These are phyloP conservation scores for Macrochelys suwanniensis DNA, from an alignment of 2,797 vertebrate species.

Conservation along the genomic window DNA sequence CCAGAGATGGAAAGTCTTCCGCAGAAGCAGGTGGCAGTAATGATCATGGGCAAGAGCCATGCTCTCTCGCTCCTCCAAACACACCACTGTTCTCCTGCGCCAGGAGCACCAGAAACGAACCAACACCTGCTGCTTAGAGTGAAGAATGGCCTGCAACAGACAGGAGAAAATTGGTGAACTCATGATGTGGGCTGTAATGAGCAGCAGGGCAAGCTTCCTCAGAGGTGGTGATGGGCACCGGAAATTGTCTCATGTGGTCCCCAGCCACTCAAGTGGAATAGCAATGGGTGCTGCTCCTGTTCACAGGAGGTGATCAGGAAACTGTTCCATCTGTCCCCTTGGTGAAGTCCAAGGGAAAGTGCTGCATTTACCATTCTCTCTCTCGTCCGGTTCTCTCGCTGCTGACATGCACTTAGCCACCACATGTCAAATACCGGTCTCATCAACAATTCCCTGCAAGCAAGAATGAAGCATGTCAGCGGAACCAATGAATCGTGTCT, in stretches of 20 bases:
- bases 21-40: constrained; percentile 41
- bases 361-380: constrained; percentile 84
- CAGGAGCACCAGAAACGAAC: constrained; percentile 84
- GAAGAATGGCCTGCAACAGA: constrained; percentile 85
- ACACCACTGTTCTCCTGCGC: constrained; percentile 67
- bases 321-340: not conserved
- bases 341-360: not conserved
- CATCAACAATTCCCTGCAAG: constrained; percentile 74
- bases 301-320: not conserved
- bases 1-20: constrained; percentile 77
- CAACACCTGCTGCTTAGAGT: constrained; percentile 79
- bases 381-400: constrained; percentile 81
- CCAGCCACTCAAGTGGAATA: not conserved
- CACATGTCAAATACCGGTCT: constrained; percentile 85
- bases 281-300: not conserved
- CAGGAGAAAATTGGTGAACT: not conserved
- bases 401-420: constrained; percentile 78
- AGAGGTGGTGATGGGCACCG: not conserved
- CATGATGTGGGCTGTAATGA: not conserved
- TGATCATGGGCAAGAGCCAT: constrained; percentile 72
- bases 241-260: not conserved
- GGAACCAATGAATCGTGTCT: not conserved
- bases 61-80: constrained; percentile 72
- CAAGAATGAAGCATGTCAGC: not conserved
- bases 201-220: not conserved